Base-by-base conservation (phyloP, 2,797 vertebrate species). In the Gobio occitaniae region DNA sequence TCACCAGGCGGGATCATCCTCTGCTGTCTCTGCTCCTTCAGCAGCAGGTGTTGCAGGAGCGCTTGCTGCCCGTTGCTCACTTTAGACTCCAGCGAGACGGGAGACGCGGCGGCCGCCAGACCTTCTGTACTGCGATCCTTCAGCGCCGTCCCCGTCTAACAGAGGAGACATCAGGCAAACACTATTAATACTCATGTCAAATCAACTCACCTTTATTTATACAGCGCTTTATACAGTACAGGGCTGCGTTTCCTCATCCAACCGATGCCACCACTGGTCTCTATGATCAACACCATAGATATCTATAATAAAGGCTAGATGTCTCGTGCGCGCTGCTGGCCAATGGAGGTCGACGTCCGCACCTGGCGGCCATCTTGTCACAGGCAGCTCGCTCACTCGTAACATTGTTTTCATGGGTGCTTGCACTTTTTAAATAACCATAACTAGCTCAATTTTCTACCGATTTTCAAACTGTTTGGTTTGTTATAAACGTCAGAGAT, bases 1-100 rank as follows among this genome's bases (percentile, higher is more conserved):
- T 96, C 94, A 99, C 98, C 96, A 86, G 96, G 90, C 88, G 97
- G 96, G 87, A 99, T 95, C 80, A 98, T 96, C 94, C 98, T 99
- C 89, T 99, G 98, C 89, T 99, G 97, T 85, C 97, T 95, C 93
- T 99, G 98, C 91, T 99, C 98, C 93, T 99, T 99, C 93, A 99
- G 90, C 78, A 99, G 95, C 86, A 99, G 95, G 93, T 99, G 98
- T 82, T 99, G 98, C 89, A 99, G 96, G 66, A 99, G 97, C 74
- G 98, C 98, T 89, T 99, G 98, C 90, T 99, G 98, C 91, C 98
- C 98, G 93, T 96, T 96, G 91, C 96, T 98, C 87, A 97, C 96
- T 90, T 99, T 99, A 66, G 96, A 95, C 89, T 99, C 98, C 84
- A 97, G 74, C 1, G 82, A 83, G 36, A 74, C 66, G 1, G 95